phyloP scores from a whole-genome alignment of 2,888 invertebrate species.

The Artemia sinica region DNA sequence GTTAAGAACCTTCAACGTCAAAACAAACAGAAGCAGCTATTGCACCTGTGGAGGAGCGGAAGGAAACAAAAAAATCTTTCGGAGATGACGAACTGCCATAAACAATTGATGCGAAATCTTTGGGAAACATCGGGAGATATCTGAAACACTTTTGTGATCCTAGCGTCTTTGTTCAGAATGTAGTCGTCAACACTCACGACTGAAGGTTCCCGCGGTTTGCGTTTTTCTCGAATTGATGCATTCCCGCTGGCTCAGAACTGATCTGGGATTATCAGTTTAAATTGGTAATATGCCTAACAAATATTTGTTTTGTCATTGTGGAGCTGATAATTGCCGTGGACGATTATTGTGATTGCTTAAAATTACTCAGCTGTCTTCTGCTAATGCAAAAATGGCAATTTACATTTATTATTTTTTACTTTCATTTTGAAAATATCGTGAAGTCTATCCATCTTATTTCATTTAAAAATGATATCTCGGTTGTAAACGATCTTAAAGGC shows the following conservation, averaged over 20 bases:
- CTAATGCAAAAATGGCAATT: too few species aligned
- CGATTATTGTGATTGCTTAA: conserved; percentile 39
- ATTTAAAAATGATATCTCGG: too few species aligned
- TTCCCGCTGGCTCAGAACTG: conserved; percentile 77
- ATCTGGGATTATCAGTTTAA: conserved; percentile 97
- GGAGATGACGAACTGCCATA: conserved; percentile 66
- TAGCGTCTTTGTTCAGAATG: conserved; percentile 94
- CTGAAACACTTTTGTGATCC: conserved; percentile 65
- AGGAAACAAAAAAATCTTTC: conserved; percentile 46
- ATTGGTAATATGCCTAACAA: conserved; percentile 85
- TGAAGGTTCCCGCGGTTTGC: conserved; percentile 75
- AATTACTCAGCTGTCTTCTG: too few species aligned
- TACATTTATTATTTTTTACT: too few species aligned
- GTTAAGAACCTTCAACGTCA: too few species aligned
- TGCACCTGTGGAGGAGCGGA: too few species aligned
- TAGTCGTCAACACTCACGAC: conserved; percentile 95
- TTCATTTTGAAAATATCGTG: too few species aligned
- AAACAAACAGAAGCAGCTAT: too few species aligned
- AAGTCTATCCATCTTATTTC: too few species aligned
- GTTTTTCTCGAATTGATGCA: conserved; percentile 64
- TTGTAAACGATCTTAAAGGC: too few species aligned
- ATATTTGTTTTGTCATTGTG: conserved; percentile 78
- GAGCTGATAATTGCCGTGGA: conserved; percentile 66
- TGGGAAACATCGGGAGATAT: conserved; percentile 70
- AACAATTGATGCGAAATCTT: conserved; percentile 92